Base-by-base conservation (phyloP, 2,113 vertebrate species). In the Stictonetta naevosa region DNA sequence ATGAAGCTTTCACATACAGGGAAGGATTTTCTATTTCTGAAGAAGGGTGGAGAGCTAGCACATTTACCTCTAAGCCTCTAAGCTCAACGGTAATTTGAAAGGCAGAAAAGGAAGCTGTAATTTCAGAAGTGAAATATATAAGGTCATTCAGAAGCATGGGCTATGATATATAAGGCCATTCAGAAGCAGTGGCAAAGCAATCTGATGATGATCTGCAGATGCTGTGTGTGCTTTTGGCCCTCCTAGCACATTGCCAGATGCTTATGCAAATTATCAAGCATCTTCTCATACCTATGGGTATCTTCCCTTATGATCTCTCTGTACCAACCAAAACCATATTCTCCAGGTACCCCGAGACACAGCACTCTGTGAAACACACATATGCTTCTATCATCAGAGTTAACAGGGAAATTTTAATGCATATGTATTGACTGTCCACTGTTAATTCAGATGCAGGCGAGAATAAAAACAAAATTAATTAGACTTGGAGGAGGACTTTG, bases 391-490 rank as follows among this genome's bases (percentile, higher is more conserved):
- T 96, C 75, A 83, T 56, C 48, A 38, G 13, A 86, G 34, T 74
- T 95, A 94, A 83, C 58, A 82, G 73, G 71, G 84, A 95, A 93
- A 91, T 96, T 75, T 85, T 93, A 73, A 83, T 91, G 69, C 93
- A 83, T 91, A 89, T 87, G 52, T 84, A 94, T 93, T 55, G 93
- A 66, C 63, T 76, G 71, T 73, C 79, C 68, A 72, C 75, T 96
- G 78, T 33, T 91, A 95, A 95, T 88, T 96, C 56, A 90, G 78
- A 83, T 46, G 88, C 68, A 86, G 83, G 77, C 44, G 73, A 92
- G 85, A 95, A 92, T 52, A 66, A 88, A 95, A 96, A 63, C 15
- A 84, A 77, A 95, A 91, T 85, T 95, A 95, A 95, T 96, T 97
- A 92, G 69, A 44, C 62, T 92, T 92, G 34, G 55, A 94, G 29